Evolutionary conservation across 2,113 vertebrate genomes (phyloP), one percentile per base, ranked within the genome.

Genomic region (Eonycteris spelaea): DNA sequence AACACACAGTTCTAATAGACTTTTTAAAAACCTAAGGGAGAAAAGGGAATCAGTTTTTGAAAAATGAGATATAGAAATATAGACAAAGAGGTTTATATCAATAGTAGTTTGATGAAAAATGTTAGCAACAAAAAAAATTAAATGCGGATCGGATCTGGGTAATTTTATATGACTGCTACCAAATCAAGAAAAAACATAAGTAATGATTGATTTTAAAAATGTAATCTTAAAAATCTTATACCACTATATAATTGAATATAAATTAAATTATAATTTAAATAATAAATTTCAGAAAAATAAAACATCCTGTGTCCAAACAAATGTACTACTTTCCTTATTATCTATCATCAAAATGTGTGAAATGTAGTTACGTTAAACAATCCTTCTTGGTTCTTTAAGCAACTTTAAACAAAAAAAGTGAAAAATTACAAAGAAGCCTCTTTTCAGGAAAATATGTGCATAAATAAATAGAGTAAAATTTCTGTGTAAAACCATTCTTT

Each of bases 191-290:
- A 92, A 40, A 91, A 73, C 15, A 3, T 48, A 85, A 63, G 6
- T 77, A 82, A 86, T 6, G n/a, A n/a, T 10, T 86, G 59, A 57
- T 35, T 67, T 65, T 57, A 51, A 88, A 87, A 82, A 63, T 26
- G 5, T 57, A 67, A 87, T 38, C 57, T 80, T 74, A 65, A 86
- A 74, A 88, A 65, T 53, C 18, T 35, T 43, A n/a, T 3, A 59
- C 13, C 19, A 86, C 7, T 83, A 73, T 10, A 45, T 45, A 12
- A 45, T 45, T 45, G 45, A 45, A 45, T 45, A 67, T 43, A 84
- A 55, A 95, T 71, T 35, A 93, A 65, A 93, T 68, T 79, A 82
- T 79, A 91, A 68, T 79, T 67, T 68, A 97, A 86, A 51, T 65
- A 6, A 85, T 92, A 90, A 70, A 55, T 82, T 90, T 35, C 68